A percentile compares a stretch with the other conserved stretches of the same genome.
Conservation (phyloP, 2,888 invertebrate species). For the Mechanitis messenoides region DNA sequence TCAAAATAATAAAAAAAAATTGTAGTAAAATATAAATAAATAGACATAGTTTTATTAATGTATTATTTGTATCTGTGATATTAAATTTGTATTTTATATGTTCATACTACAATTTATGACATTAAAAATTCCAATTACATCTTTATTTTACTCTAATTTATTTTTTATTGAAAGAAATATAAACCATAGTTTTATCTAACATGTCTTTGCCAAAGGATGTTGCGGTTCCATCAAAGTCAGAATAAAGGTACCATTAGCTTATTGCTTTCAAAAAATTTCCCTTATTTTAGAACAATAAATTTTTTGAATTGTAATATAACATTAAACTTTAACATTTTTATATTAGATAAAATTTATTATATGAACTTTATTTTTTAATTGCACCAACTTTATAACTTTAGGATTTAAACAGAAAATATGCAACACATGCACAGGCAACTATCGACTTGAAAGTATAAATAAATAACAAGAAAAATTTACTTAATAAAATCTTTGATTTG, state of each 20-base stretch:
- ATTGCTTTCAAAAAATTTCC: no score
- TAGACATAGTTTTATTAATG: background rate
- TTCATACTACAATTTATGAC: background rate
- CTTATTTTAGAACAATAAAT: no score
- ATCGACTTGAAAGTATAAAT: no score
- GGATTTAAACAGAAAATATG: no score
- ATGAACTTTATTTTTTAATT: no score
- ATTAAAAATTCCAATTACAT: background rate
- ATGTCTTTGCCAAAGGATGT: constrained; percentile 33
- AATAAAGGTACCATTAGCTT: constrained; percentile 22
- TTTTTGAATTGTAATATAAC: no score
- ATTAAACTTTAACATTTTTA: no score
- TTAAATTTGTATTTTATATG: background rate
- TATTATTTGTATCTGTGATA: constrained; percentile 6
- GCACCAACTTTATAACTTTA: no score
- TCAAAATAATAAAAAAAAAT: background rate
- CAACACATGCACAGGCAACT: no score
- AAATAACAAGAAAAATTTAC: no score
- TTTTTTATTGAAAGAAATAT: constrained; percentile 6
- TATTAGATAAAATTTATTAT: no score
- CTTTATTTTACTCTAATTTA: background rate
- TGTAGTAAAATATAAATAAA: background rate
- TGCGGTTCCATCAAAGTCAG: constrained; percentile 22
- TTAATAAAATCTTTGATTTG: no score
- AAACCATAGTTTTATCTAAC: constrained; percentile 19